Evolutionary conservation across 2,888 invertebrate species (phyloP), one percentile per base, ranked within the genome.

Genomic region (Tinea pellionella): DNA sequence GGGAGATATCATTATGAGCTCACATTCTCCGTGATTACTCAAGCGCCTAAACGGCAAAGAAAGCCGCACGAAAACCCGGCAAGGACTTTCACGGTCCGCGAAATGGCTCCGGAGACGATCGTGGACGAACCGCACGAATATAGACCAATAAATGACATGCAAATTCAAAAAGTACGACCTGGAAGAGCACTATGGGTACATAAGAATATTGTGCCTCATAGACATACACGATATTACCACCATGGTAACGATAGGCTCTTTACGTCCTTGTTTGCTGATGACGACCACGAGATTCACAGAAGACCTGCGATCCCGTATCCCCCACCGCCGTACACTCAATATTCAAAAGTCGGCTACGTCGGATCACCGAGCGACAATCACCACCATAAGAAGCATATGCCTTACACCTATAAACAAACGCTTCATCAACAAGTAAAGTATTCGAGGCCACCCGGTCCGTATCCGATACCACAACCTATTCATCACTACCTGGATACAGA

Each of bases 11-110:
- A 84, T 65, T 92, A 91, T 68, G 93, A 93, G 73, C 75, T 92
- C 63, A 92, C 92, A 68, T 92, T 92, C 68, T 91, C 90, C 2
- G 89, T 93, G 1, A 74, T 74, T 51, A 81, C 86, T 7, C 89
- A 90, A 60, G 88, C 89, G 1, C 78, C 88, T n/a, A 81, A 78
- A 61, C 78, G 78, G 60, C 71, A 75, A 58, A 78, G 73, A 63
- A 83, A 83, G 62, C 87, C 88, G 37, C 86, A 88, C 64, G 86
- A 88, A 63, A 80, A 88, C 61, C 89, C 90, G 7, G 88, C 89
- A 1, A 88, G 90, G 71, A 90, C 90, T n/a, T 93, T 91, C 66
- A 90, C 92, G 15, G 89, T 92, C 12, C 88, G 87, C 62, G 90
- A 90, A 66, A 74, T 70, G 57, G 63, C 70, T 24, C 89, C 88